These are phyloP conservation scores for Drosophila diplacantha DNA, from an alignment of 2,888 invertebrate species.

Conservation along the genomic window DNA sequence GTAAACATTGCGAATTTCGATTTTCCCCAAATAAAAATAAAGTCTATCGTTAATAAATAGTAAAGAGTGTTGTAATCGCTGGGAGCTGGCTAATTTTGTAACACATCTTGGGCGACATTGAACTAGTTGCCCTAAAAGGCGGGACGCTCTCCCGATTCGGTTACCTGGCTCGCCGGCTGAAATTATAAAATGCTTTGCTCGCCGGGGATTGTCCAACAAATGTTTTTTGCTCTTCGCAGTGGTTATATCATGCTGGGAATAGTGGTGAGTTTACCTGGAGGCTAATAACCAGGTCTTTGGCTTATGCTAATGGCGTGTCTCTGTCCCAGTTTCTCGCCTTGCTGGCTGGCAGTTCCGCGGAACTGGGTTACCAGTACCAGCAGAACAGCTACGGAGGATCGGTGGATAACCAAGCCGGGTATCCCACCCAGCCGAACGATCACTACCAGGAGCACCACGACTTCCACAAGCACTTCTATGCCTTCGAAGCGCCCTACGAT, in stretches of 20 bases:
- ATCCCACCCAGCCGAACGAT: constrained; percentile 2
- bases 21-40: constrained; percentile 30
- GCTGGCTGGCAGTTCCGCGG: constrained; percentile 46
- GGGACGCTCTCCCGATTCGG: constrained; percentile 39
- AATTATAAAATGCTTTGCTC: constrained; percentile 54
- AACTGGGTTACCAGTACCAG: constrained; percentile 57
- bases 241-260: constrained; percentile 53
- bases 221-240: constrained; percentile 27
- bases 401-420: not conserved
- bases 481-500: constrained; percentile 67
- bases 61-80: constrained; percentile 6
- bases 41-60: constrained; percentile 28
- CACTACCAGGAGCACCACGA: constrained; percentile 45
- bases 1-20: constrained; percentile 43
- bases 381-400: constrained; percentile 13
- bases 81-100: constrained; percentile 37
- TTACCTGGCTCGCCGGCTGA: constrained; percentile 10
- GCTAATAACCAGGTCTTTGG: not conserved
- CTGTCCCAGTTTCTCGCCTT: constrained; percentile 45
- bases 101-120: constrained; percentile 45
- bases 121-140: constrained; percentile 55
- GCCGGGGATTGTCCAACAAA: constrained; percentile 33
- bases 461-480: constrained; percentile 68
- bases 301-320: not conserved
- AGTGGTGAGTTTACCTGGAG: constrained; percentile 43